These are phyloP conservation scores for Heteromyza rotundicornis DNA, from an alignment of 2,888 invertebrate species.

Conservation along the genomic window DNA sequence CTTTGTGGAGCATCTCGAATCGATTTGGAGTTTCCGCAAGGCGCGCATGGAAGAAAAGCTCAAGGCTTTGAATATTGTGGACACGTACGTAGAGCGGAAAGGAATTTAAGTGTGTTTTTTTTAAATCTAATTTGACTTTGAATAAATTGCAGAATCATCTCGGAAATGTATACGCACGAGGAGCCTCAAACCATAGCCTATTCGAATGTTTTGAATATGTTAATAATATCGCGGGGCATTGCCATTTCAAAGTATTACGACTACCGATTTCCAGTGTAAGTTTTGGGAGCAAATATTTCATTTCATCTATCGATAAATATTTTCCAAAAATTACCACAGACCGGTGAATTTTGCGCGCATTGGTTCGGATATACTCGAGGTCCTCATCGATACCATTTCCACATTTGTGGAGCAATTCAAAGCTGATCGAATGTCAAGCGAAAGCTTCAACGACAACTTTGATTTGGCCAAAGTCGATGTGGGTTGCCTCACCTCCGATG, in stretches of 20 bases:
- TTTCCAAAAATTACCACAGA: constrained; percentile 28
- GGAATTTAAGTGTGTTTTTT: constrained; percentile 3
- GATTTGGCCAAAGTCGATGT: constrained; percentile 47
- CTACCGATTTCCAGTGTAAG: constrained; percentile 59
- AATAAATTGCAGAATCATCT: constrained; percentile 50
- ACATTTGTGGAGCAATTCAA: constrained; percentile 56
- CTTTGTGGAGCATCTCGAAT: constrained; percentile 58
- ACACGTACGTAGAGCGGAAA: constrained; percentile 50
- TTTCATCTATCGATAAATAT: background rate
- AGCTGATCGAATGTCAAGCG: constrained; percentile 40
- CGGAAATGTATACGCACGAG: constrained; percentile 56
- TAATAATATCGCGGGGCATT: constrained; percentile 54
- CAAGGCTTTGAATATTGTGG: constrained; percentile 51
- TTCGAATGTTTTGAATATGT: constrained; percentile 58
- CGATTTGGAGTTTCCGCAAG: constrained; percentile 60
- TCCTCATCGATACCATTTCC: constrained; percentile 52
- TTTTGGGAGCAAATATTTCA: constrained; percentile 7
- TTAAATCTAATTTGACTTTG: background rate
- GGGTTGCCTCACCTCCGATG: constrained; percentile 43
- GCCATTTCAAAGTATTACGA: constrained; percentile 54
- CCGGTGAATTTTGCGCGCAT: constrained; percentile 60
- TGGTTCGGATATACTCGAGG: constrained; percentile 58
- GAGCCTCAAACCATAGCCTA: constrained; percentile 51
- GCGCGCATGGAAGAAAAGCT: constrained; percentile 56
- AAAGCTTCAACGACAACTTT: constrained; percentile 34